Conservation (phyloP, 1,140 invertebrate genomes). For the Drosophila ercepeae region DNA sequence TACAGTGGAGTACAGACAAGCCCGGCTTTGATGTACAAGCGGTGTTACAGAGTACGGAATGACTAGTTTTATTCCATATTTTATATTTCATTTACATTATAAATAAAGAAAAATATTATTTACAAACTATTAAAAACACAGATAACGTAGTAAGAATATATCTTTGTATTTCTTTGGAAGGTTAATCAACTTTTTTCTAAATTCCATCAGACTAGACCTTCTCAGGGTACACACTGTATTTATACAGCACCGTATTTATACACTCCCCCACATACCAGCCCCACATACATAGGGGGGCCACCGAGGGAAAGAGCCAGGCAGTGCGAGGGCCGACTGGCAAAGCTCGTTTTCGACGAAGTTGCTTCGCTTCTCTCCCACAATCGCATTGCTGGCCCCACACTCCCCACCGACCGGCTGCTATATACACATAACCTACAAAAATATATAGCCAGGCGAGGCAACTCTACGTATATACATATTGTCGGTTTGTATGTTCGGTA, state of each 20-base stretch:
- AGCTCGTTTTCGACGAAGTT: constrained; percentile 61
- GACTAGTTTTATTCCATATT: too few relatives aligned
- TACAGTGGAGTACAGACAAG: constrained; percentile 60
- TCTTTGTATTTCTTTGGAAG: too few relatives aligned
- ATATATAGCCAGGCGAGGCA: constrained; percentile 65
- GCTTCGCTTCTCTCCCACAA: constrained; percentile 74
- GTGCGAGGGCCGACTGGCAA: constrained; percentile 25
- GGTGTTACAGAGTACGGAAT: too few relatives aligned
- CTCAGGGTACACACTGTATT: constrained; percentile 54
- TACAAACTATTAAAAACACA: too few relatives aligned
- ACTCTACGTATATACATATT: constrained; percentile 55
- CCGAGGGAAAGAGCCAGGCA: constrained; percentile 23
- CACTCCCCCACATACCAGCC: constrained; percentile 43
- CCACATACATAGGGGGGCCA: constrained; percentile 28
- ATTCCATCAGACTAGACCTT: too few relatives aligned
- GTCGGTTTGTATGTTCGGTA: constrained; percentile 56
- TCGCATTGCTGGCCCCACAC: constrained; percentile 73
- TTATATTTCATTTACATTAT: too few relatives aligned
- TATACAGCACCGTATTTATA: constrained; percentile 36
- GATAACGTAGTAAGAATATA: too few relatives aligned
- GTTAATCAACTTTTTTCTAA: too few relatives aligned
- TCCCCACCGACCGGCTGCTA: constrained; percentile 62
- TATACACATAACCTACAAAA: constrained; percentile 84
- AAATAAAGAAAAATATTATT: too few relatives aligned
- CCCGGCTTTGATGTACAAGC: constrained; percentile 2